These are phyloP conservation scores for Balearica regulorum DNA, from an alignment of 2,797 vertebrate genomes.

Conservation along the genomic window DNA sequence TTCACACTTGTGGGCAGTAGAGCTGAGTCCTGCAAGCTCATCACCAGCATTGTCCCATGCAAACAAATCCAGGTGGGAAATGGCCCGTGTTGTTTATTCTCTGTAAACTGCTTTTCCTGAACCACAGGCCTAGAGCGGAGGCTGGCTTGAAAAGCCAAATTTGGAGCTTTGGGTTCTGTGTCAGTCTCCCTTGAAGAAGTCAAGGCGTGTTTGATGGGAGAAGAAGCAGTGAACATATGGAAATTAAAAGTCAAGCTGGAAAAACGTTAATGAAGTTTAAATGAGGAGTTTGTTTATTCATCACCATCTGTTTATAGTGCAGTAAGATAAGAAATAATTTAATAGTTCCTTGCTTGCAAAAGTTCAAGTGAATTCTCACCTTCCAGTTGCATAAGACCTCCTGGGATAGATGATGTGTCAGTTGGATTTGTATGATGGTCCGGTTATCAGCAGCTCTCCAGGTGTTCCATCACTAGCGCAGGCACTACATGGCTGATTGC, in stretches of 20 bases:
- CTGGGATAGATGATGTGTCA: background rate
- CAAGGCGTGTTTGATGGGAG: background rate
- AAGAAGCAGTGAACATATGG: constrained; percentile 9
- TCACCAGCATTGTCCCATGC: background rate
- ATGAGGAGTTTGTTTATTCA: constrained; percentile 48
- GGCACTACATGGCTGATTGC: background rate
- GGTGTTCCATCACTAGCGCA: background rate
- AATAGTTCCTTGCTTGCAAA: constrained; percentile 39
- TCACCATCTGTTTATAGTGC: constrained; percentile 50
- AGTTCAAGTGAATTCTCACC: constrained; percentile 43
- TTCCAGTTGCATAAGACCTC: background rate
- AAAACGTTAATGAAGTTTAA: constrained; percentile 61
- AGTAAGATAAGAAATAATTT: constrained; percentile 63
- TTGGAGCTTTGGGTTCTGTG: background rate
- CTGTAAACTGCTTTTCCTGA: background rate
- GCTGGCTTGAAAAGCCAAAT: background rate
- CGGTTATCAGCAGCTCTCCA: background rate
- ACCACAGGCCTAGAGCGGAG: background rate
- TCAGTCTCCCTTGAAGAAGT: background rate
- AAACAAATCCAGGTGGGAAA: background rate
- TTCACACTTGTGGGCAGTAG: background rate
- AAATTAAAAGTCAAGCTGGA: constrained; percentile 44
- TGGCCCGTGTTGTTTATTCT: background rate
- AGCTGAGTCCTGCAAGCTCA: background rate
- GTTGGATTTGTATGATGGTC: background rate